Evolutionary conservation across 2,113 vertebrate genomes (phyloP), one percentile per base, ranked within the genome.

Genomic region (Sylvia atricapilla): DNA sequence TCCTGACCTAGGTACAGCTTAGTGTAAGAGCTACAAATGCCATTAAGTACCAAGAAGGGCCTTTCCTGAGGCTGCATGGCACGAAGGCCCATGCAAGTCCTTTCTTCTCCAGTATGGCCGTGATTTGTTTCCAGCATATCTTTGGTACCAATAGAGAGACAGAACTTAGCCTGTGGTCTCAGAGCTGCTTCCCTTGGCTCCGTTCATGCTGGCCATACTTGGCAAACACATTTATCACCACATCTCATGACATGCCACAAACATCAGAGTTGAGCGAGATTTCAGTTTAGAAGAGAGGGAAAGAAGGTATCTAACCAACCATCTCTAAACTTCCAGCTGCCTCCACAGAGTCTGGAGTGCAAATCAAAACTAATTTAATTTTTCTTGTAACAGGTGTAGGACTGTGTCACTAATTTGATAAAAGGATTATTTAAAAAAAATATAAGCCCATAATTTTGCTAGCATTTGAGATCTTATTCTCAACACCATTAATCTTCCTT

Each of bases 11-110:
- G 35, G 44, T 24, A 14, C 9, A 31, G 52, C 14, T 82, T 43
- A 35, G 52, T 0, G 0, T 24, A 70, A 53, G 1, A 63, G 25
- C 31, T 0, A 1, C 10, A 37, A 24, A 10, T 31, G 13, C 39
- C 60, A 46, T 6, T 7, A 44, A 68, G 19, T 5, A 52, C 58
- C 58, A 76, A 0, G 1, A 27, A 41, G 2, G 7, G 14, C 13
- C 49, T 47, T 76, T 10, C 15, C 79, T 15, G 16, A 67, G 8
- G 20, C 31, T 85, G 50, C 20, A 37, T 0, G 64, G 24, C 60
- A 92, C 28, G 56, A 91, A 69, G 31, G 18, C 22, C 47, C 4
- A 0, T 3, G 35, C 1, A 0, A 6, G 4, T 1, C 31, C 19
- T 24, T 53, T 35, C 68, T 62, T 30, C 70, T 76, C 27, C 68